Base-by-base conservation (phyloP, 2,113 vertebrate genomes). In the Morone saxatilis region DNA sequence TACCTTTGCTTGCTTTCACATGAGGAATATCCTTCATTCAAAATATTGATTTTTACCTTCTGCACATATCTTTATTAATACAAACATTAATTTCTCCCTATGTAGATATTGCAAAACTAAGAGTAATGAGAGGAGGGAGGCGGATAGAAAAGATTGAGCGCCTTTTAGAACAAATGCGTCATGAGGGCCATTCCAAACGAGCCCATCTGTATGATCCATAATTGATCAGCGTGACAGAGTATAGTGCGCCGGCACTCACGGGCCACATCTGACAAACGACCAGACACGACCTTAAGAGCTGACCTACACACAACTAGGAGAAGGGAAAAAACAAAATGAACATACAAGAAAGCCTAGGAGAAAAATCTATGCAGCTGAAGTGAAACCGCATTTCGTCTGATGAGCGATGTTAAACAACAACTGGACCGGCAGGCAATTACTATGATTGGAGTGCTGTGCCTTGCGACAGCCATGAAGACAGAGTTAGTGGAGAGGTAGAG, bases 361-460 rank as follows among this genome's bases (percentile, higher is more conserved):
- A 84, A 89, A 93, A 94, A 94, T 94, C 93, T 38, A 94, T 93
- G 90, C 80, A 77, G 88, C 89, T 84, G 79, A 90, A 92, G 86
- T 88, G 83, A 91, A 92, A 92, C 87, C 61, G 82, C 86, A 86
- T 87, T 92, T 91, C 43, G 80, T 85, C 83, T 91, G 93, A 94
- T 92, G 88, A 94, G 89, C 81, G 90, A 95, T 92, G 92, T 93
- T 94, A 90, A 95, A 94, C 94, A 95, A 93, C 91, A 92, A 94
- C 93, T 86, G 88, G 81, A 92, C 92, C 67, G 62, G 84, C 71
- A 71, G 90, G 91, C 94, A 95, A 94, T 94, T 95, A 95, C 79
- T 84, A 86, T 95, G 94, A 96, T 95, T 95, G 92, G 94, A 94
- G 90, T 89, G 92, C 80, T 71, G 85, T 60, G 81, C 75, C 77